phyloP scores from a whole-genome alignment of 2,888 invertebrate genomes.

The Ctenicera cuprea region DNA sequence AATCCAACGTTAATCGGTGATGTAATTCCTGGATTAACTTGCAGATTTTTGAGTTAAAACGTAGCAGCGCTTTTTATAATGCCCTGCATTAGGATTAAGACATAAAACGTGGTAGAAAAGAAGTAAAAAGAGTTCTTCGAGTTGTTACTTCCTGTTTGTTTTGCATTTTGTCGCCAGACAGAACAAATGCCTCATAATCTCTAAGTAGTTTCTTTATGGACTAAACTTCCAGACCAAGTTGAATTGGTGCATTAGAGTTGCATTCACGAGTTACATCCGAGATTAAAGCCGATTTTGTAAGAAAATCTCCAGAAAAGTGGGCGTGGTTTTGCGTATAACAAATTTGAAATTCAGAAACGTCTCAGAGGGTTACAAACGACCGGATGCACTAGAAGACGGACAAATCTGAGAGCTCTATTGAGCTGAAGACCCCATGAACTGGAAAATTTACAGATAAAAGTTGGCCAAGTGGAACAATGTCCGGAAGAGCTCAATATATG shows the following conservation, averaged over 20 bases:
- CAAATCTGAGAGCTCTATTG: conserved; percentile 63
- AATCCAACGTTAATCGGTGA: neutral
- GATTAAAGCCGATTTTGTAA: neutral
- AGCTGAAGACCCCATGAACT: conserved; percentile 59
- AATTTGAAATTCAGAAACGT: conserved; percentile 42
- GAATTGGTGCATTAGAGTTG: conserved; percentile 7
- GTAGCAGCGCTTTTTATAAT: neutral
- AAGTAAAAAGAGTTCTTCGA: neutral
- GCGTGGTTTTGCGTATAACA: conserved; percentile 9
- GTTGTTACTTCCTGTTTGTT: conserved; percentile 10
- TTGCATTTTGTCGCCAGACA: conserved; percentile 38
- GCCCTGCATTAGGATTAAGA: conserved; percentile 6
- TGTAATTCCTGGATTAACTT: too few relatives aligned
- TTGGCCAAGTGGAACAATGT: conserved; percentile 61
- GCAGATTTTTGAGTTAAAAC: neutral
- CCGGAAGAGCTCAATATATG: conserved; percentile 54
- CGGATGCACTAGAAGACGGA: conserved; percentile 55
- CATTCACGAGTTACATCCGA: conserved; percentile 7
- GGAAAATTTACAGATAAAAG: conserved; percentile 64
- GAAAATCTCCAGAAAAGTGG: neutral
- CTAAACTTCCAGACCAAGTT: conserved; percentile 13
- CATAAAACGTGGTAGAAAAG: neutral
- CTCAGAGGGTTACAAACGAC: conserved; percentile 47
- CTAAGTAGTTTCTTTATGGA: conserved; percentile 34
- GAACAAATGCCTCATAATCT: conserved; percentile 36